Conservation (phyloP, 2,797 vertebrate species). For the Gobio occitaniae region DNA sequence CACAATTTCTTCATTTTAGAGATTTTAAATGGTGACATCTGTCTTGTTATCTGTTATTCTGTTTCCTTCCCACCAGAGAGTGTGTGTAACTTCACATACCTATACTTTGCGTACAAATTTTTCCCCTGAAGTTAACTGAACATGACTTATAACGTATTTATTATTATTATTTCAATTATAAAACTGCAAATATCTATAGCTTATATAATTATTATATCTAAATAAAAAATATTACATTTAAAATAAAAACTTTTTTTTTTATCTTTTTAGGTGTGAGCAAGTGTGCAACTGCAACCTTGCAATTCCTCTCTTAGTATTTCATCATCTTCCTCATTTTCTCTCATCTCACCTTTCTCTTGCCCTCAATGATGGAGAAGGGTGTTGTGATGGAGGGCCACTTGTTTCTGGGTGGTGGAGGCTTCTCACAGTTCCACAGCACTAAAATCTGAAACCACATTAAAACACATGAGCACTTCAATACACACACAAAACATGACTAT, state of each 20-base stretch:
- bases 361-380: slow-evolving; percentile 81
- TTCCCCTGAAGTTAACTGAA: not conserved
- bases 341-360: slow-evolving; percentile 78
- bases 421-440: slow-evolving; percentile 84
- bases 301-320: not conserved
- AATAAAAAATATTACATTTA: not conserved
- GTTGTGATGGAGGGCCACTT: slow-evolving; percentile 84
- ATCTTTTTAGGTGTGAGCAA: not conserved
- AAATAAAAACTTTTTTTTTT: not conserved
- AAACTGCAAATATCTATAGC: not conserved
- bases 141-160: not conserved
- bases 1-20: slow-evolving; percentile 15
- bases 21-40: slow-evolving; percentile 42
- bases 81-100: not conserved
- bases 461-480: not conserved
- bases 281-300: not conserved
- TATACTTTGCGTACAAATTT: not conserved
- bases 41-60: not conserved
- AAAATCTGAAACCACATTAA: slow-evolving; percentile 71
- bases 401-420: slow-evolving; percentile 79
- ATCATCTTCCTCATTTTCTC: not conserved
- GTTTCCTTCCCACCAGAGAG: not conserved
- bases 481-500: not conserved
- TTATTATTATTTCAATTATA: not conserved
- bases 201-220: not conserved